Conservation (phyloP, 2,888 invertebrate genomes). For the Sarcophaga caerulescens region DNA sequence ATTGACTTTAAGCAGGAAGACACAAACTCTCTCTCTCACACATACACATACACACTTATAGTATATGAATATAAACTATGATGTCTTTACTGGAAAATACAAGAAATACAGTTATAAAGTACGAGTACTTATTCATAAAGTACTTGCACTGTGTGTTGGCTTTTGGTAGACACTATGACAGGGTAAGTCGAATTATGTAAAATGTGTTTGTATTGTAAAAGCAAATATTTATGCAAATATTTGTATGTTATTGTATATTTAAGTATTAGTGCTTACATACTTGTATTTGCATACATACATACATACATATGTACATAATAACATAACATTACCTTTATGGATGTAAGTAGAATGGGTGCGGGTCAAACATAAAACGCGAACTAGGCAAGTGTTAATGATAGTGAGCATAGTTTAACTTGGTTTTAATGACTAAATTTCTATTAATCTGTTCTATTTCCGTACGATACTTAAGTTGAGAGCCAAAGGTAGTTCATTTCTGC, state of each 20-base stretch:
- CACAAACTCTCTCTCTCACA: constrained; percentile 14
- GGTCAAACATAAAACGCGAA: too few relatives aligned
- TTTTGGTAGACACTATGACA: neutral
- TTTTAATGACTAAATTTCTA: too few relatives aligned
- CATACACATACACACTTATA: constrained; percentile 9
- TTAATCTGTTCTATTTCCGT: too few relatives aligned
- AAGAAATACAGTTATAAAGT: neutral
- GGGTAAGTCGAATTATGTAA: constrained; percentile 44
- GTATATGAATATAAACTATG: too few relatives aligned
- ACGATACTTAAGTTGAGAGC: neutral
- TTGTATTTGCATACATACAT: neutral
- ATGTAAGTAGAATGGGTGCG: too few relatives aligned
- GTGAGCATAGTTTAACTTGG: too few relatives aligned
- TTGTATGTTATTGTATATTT: neutral
- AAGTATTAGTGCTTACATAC: neutral
- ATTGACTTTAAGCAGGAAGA: constrained; percentile 50
- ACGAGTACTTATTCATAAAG: constrained; percentile 1
- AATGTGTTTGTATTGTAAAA: neutral
- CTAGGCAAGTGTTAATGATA: too few relatives aligned
- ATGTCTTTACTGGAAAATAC: neutral
- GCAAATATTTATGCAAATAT: neutral
- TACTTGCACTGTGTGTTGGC: constrained; percentile 6
- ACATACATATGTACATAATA: too few relatives aligned
- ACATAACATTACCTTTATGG: too few relatives aligned
- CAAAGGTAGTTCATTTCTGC: neutral